Conservation (phyloP, 2,797 vertebrate genomes). For the Kryptolebias ocellatus region DNA sequence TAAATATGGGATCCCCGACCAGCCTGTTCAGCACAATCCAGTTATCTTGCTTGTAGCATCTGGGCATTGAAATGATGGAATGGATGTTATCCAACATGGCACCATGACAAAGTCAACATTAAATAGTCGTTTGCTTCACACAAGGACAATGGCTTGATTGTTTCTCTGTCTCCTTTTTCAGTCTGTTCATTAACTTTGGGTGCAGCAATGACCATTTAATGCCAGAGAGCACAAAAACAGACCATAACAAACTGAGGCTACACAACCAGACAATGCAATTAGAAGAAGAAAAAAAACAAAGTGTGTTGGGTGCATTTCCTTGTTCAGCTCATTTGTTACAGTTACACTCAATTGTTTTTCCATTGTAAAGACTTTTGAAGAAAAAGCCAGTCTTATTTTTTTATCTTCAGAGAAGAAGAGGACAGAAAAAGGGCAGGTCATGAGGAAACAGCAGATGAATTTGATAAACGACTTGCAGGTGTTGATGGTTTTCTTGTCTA, state of each 20-base stretch:
- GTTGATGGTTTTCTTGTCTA: slow-evolving; percentile 57
- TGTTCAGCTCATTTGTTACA: slow-evolving; percentile 25
- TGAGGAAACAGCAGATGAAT: slow-evolving; percentile 53
- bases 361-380: slow-evolving; percentile 13
- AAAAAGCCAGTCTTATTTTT: slow-evolving; percentile 8
- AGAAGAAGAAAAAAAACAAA: slow-evolving; percentile 10
- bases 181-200: slow-evolving; percentile 51
- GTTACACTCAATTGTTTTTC: slow-evolving; percentile 21
- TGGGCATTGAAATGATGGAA: slow-evolving; percentile 74
- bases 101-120: slow-evolving; percentile 77
- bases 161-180: slow-evolving; percentile 32
- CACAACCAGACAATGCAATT: slow-evolving; percentile 28
- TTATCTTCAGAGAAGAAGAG: slow-evolving; percentile 37
- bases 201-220: slow-evolving; percentile 45
- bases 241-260: slow-evolving; percentile 35
- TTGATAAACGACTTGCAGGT: slow-evolving; percentile 78
- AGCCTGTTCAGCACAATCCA: slow-evolving; percentile 71
- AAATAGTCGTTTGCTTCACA: slow-evolving; percentile 45
- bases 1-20: slow-evolving; percentile 74
- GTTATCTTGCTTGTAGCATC: slow-evolving; percentile 78
- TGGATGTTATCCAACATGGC: slow-evolving; percentile 77
- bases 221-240: slow-evolving; percentile 51
- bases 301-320: slow-evolving; percentile 7
- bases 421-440: slow-evolving; percentile 44
- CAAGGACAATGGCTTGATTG: slow-evolving; percentile 63